These are phyloP conservation scores for Delphinapterus leucas DNA, from an alignment of 2,113 vertebrate genomes.

Conservation along the genomic window DNA sequence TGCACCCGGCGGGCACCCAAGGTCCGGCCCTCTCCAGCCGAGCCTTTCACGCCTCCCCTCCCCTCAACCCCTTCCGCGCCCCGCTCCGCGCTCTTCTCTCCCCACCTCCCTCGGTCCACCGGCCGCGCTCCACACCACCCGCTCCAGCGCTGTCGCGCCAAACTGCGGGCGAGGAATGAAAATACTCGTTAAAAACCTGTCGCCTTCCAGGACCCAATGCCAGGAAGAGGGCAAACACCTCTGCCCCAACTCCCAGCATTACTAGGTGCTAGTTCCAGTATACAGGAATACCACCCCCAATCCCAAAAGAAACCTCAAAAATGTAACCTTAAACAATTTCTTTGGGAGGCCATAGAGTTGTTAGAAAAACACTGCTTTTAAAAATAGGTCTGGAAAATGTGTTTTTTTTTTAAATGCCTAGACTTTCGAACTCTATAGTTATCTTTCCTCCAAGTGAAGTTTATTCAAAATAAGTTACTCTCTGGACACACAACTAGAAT, in stretches of 20 bases:
- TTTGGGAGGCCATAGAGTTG: slow-evolving; percentile 33
- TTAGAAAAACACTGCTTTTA: slow-evolving; percentile 60
- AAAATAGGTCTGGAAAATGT: slow-evolving; percentile 64
- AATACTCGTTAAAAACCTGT: slow-evolving; percentile 74
- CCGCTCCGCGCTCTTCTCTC: not conserved
- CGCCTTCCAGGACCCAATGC: slow-evolving; percentile 38
- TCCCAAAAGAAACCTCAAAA: slow-evolving; percentile 66
- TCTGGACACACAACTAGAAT: slow-evolving; percentile 49
- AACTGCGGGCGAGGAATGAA: slow-evolving; percentile 60
- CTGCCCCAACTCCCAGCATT: not conserved
- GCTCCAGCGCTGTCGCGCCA: slow-evolving; percentile 34
- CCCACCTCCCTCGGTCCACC: not conserved
- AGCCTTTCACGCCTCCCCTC: slow-evolving; percentile 54
- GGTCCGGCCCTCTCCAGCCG: slow-evolving; percentile 7
- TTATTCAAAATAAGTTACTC: slow-evolving; percentile 54
- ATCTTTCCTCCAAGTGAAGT: slow-evolving; percentile 10
- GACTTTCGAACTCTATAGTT: slow-evolving; percentile 26
- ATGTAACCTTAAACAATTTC: slow-evolving; percentile 68
- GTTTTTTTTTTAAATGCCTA: not conserved
- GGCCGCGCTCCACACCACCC: not conserved
- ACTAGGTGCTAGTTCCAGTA: slow-evolving; percentile 20
- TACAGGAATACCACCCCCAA: slow-evolving; percentile 31
- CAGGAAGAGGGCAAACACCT: slow-evolving; percentile 40
- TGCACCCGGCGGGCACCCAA: not conserved
- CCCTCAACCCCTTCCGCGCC: not conserved